These are phyloP conservation scores for Himalopsyche tibetana DNA, from an alignment of 2,888 invertebrate species.

Conservation along the genomic window DNA sequence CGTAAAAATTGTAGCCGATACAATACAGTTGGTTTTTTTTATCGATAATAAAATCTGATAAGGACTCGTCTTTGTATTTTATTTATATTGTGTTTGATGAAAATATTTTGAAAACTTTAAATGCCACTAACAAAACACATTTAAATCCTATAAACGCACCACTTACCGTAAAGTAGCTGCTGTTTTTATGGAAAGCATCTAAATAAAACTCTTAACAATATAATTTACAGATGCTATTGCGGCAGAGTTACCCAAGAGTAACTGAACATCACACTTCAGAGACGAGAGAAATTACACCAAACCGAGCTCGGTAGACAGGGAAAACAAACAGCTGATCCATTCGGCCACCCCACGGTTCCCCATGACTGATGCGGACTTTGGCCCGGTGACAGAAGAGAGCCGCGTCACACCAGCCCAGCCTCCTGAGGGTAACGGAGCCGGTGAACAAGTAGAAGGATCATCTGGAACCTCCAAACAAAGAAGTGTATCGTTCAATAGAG, in stretches of 20 bases:
- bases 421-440: constrained; percentile 4
- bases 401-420: background rate
- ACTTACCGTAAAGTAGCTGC: too few species aligned
- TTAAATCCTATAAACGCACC: too few species aligned
- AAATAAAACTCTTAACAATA: background rate
- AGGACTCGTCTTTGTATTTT: too few species aligned
- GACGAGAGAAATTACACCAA: constrained; percentile 8
- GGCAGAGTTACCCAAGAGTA: background rate
- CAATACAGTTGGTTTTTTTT: too few species aligned
- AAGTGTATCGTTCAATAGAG: constrained; percentile 92
- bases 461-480: constrained; percentile 74
- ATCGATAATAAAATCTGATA: too few species aligned
- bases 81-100: too few species aligned
- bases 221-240: constrained; percentile 34
- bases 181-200: background rate
- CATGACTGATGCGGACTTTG: constrained; percentile 64
- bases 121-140: too few species aligned
- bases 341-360: constrained; percentile 47
- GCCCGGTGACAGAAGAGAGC: constrained; percentile 31
- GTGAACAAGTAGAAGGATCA: constrained; percentile 66
- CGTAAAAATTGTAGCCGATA: too few species aligned
- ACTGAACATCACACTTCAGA: background rate
- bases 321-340: background rate
- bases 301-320: background rate
- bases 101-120: too few species aligned